These are phyloP conservation scores for Sepiola atlantica DNA, from an alignment of 2,888 invertebrate species.

Conservation along the genomic window DNA sequence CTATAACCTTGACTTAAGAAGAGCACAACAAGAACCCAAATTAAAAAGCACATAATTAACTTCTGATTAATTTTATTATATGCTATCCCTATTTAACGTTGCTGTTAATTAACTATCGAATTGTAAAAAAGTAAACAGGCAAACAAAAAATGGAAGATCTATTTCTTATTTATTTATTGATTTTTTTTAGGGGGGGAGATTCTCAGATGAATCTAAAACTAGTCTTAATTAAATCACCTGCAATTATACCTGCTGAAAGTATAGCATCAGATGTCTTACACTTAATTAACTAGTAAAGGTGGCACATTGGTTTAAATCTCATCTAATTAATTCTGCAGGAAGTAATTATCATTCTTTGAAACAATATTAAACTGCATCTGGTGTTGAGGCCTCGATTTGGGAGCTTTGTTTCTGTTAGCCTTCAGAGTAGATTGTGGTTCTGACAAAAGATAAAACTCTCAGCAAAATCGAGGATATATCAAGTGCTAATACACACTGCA, in stretches of 20 bases:
- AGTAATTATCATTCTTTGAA: too few relatives aligned
- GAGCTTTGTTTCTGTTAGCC: too few relatives aligned
- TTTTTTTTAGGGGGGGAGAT: too few relatives aligned
- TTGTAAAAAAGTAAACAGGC: not conserved
- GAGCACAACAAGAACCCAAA: not conserved
- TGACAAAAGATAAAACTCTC: too few relatives aligned
- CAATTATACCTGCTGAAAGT: not conserved
- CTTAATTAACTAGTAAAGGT: not conserved
- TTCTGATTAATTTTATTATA: constrained; percentile 15
- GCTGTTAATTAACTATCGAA: not conserved
- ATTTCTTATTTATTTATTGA: not conserved
- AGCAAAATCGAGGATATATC: too few relatives aligned
- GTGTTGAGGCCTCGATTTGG: too few relatives aligned
- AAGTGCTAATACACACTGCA: too few relatives aligned
- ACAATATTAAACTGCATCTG: too few relatives aligned
- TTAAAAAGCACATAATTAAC: not conserved
- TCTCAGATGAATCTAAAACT: not conserved
- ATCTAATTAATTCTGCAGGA: not conserved
- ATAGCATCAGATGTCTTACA: not conserved
- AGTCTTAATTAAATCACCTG: not conserved
- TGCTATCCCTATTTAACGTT: not conserved
- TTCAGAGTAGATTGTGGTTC: too few relatives aligned
- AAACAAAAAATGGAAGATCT: not conserved
- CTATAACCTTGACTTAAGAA: too few relatives aligned
- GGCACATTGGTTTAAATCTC: too few relatives aligned